Conservation (phyloP, 1,140 invertebrate genomes). For the Aphidius gifuensis region DNA sequence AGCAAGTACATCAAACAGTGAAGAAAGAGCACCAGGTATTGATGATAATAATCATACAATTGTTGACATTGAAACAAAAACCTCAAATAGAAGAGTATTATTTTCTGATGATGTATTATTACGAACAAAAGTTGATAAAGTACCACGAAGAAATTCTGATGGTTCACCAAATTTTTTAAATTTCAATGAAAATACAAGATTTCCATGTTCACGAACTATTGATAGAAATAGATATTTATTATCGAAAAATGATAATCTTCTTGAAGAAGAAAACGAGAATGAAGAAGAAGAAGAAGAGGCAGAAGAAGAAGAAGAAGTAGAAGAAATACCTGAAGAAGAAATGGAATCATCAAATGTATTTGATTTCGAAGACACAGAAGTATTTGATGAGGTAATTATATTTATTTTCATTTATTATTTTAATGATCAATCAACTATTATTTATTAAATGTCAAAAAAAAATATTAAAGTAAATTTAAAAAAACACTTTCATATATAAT, state of each 20-base stretch:
- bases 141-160: conserved; percentile 46
- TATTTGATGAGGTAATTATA: conserved; percentile 49
- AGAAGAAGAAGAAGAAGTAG: conserved; percentile 33
- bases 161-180: conserved; percentile 50
- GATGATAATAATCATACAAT: conserved; percentile 33
- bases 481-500: neutral
- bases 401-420: conserved; percentile 30
- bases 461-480: no score
- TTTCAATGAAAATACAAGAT: conserved; percentile 45
- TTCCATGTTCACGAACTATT: conserved; percentile 30
- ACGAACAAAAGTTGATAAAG: conserved; percentile 4
- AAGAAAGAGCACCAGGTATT: conserved; percentile 41
- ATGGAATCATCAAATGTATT: conserved; percentile 39
- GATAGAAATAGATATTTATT: conserved; percentile 37
- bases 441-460: conserved; percentile 12
- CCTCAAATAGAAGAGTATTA: conserved; percentile 25
- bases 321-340: conserved; percentile 39
- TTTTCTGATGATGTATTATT: conserved; percentile 31
- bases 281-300: conserved; percentile 38
- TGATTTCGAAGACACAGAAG: conserved; percentile 49
- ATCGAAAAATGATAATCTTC: conserved; percentile 29
- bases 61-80: conserved; percentile 27
- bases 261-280: conserved; percentile 42
- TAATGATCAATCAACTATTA: conserved; percentile 13
- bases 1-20: conserved; percentile 64